phyloP scores from a whole-genome alignment of 1,140 invertebrate genomes.

The Drosophila sp. region DNA sequence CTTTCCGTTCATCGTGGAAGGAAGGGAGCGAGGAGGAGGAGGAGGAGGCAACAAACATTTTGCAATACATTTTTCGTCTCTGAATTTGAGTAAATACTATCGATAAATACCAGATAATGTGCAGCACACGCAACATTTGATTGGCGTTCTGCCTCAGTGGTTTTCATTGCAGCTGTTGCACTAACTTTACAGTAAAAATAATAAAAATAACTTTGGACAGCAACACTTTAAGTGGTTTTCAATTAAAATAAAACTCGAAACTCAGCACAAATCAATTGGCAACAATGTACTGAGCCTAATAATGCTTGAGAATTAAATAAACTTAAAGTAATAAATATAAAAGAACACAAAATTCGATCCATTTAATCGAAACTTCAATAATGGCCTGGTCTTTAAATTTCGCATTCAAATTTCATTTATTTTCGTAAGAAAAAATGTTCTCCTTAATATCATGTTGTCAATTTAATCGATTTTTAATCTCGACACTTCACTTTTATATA shows the following conservation, averaged over 20 bases:
- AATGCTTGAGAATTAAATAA: no score
- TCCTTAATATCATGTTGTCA: no score
- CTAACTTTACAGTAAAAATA: neutral
- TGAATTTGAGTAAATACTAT: constrained; percentile 21
- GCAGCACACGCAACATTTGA: constrained; percentile 39
- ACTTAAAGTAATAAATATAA: no score
- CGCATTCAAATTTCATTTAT: no score
- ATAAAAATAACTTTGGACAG: constrained; percentile 10
- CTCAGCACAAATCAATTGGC: neutral
- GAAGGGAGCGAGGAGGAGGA: no score
- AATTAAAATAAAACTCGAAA: constrained; percentile 1
- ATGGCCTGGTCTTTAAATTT: no score
- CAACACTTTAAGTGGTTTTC: neutral
- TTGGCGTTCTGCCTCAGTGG: constrained; percentile 31
- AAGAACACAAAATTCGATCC: no score
- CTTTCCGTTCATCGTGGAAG: neutral
- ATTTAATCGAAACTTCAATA: no score
- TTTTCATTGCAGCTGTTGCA: neutral
- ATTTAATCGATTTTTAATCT: no score
- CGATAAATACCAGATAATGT: constrained; percentile 7
- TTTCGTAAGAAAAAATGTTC: no score
- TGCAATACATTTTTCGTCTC: constrained; percentile 24
- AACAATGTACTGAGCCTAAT: no score
- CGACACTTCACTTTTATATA: no score
- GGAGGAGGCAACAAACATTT: constrained; percentile 3